Base-by-base conservation (phyloP, 2,113 vertebrate genomes). In the rabbit (Oryctolagus cuniculus) region DNA sequence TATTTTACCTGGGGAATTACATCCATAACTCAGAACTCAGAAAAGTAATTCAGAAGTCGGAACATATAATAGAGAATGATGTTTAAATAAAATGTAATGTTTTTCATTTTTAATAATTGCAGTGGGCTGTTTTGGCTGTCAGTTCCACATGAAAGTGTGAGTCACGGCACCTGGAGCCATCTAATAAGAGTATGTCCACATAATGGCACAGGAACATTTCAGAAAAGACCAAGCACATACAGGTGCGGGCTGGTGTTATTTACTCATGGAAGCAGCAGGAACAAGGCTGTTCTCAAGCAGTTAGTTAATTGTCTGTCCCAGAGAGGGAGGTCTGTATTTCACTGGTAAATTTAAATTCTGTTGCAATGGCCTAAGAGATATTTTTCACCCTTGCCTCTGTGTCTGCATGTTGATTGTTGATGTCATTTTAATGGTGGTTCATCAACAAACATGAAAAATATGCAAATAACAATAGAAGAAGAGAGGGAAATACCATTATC, bases 241-340 rank as follows among this genome's bases (percentile, higher is more conserved):
- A 83, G 24, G 22, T 21, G 8, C 63, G 80, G 66, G 70, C 70
- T 95, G 49, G 22, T 94, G 84, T 74, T 84, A 70, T 74, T 87
- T 89, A 83, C 58, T 82, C 70, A 89, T 0, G 6, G 49, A 89
- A 70, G 29, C 29, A 75, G 61, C 38, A 81, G 61, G 58, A 94
- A 53, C 19, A 63, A 69, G 7, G 16, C 16, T 64, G 36, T 91
- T 96, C 25, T 93, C 73, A 90, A 90, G 93, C 8, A n/a, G 7
- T 74, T 69, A 5, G 44, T 74, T 91, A 93, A 69, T 78, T 79
- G 67, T 85, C 29, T 78, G 6, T 84, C 58, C 29, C 74, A 82
- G 36, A 79, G 55, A 95, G 25, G 58, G n/a, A 83, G 4, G n/a
- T 83, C 87, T 95, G 38, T 34, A 72, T 83, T 82, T 85, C 69